Base-by-base conservation (phyloP, 2,797 vertebrate genomes). In the Brotula barbata region DNA sequence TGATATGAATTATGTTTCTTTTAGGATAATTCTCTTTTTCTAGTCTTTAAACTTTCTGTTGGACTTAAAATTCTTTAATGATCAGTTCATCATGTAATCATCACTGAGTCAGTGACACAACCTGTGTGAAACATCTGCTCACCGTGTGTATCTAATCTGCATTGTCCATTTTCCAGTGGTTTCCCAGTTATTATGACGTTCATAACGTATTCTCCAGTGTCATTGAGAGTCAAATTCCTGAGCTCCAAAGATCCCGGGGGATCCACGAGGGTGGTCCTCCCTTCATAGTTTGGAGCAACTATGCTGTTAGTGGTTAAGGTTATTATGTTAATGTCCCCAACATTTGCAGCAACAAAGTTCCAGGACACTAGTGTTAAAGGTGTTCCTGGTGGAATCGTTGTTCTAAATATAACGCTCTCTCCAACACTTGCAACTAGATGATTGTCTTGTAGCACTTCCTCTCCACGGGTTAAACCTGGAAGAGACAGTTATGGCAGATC, bases 381-480 rank as follows among this genome's bases (percentile, higher is more conserved):
- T 13, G 0, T 16, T 15, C 33, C 16, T 66, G 73, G 43, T 20
- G 6, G 4, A 12, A 72, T 0, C 14, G 22, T 52, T 23, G 74
- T 72, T 4, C 0, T 64, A 45, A 89, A 81, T 4, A 1, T 58
- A 39, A 59, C 66, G 0, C 0, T 57, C 0, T 0, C 58, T 64
- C 71, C 76, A 1, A 79, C 58, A 45, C 34, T 0, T 50, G 13
- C 63, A 52, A 9, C 13, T 61, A 75, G 37, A 53, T 0, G 22
- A 63, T 0, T 54, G 2, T 74, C 52, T 47, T 76, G 82, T 33
- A 85, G 58, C 20, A 78, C 3, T 21, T 65, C 73, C 5, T 0
- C 9, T 75, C 70, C 82, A 22, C 46, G n/a, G 23, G 52, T 65
- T 6, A 75, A 65, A 71, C 81, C 87, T 89, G 55, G 9, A 66